A percentile compares a stretch with the other conserved stretches of the same genome.
Conservation (phyloP, 64 coral and sea anemone species). For the Montipora sp. region DNA sequence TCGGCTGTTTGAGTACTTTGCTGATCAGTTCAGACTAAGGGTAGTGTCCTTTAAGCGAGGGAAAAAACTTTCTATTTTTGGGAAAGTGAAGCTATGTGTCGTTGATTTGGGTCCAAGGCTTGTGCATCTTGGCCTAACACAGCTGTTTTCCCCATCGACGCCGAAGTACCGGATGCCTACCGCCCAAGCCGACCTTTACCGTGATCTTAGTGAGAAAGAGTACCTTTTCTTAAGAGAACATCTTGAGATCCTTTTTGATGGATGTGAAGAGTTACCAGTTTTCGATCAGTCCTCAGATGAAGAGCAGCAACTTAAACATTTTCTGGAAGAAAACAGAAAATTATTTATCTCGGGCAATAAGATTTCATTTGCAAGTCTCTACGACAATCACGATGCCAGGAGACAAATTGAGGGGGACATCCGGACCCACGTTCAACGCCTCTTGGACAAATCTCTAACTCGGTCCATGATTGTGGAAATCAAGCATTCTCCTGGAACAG, state of each 20-base stretch:
- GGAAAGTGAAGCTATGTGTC: neutral
- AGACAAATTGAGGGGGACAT: slow-evolving; percentile 49
- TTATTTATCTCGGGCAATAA: slow-evolving; percentile 75
- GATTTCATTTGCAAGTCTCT: slow-evolving; percentile 80
- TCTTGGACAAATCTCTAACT: slow-evolving; percentile 60
- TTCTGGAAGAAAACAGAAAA: slow-evolving; percentile 65
- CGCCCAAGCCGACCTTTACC: slow-evolving; percentile 60
- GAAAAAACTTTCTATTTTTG: slow-evolving; percentile 4
- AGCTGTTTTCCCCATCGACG: slow-evolving; percentile 26
- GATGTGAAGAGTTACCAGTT: slow-evolving; percentile 72
- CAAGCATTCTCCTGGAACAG: slow-evolving; percentile 74
- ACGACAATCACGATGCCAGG: slow-evolving; percentile 76
- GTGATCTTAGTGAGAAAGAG: slow-evolving; percentile 46
- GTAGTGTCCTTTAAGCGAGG: slow-evolving; percentile 37
- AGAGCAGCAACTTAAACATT: slow-evolving; percentile 7
- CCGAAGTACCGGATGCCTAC: slow-evolving; percentile 72
- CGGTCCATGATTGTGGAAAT: slow-evolving; percentile 76
- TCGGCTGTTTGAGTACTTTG: slow-evolving; percentile 75
- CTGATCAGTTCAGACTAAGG: slow-evolving; percentile 52
- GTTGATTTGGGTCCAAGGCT: slow-evolving; percentile 58
- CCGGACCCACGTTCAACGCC: slow-evolving; percentile 71
- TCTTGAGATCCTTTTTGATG: slow-evolving; percentile 65
- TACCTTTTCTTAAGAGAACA: slow-evolving; percentile 76
- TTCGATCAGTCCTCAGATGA: slow-evolving; percentile 19
- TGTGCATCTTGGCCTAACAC: slow-evolving; percentile 42